Base-by-base conservation (phyloP, 2,888 invertebrate species). In the Parasteatoda lunata region DNA sequence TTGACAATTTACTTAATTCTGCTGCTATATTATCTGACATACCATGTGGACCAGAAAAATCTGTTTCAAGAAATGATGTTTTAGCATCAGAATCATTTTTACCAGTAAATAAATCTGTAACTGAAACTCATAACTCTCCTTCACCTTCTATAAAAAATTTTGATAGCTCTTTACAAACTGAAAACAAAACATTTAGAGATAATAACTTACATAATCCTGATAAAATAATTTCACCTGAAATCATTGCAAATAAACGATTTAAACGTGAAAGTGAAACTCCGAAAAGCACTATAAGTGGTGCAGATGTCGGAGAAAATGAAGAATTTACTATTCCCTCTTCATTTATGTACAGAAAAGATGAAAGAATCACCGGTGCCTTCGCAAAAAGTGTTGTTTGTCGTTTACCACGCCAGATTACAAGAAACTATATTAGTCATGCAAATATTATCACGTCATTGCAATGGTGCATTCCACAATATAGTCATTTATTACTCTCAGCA, bases 401-500 rank as follows among this genome's bases (percentile, higher is more conserved):
- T 51, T 66, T 80, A 48, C 85, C 85, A 0, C 13, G 47, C 5
- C 64, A 77, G 66, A 52, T 80, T 7, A 59, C 11, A 5, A 64
- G 76, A 54, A 71, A 51, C 13, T 65, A 65, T 54, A 15, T 7
- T 30, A 64, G 69, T 15, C 88, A 88, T 68, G 7, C 72, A 8
- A 73, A 49, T 30, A 13, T 64, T 30, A 68, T 88, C 5, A 80
- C 47, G n/a, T 49, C 84, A 51, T 13, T 88, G 15, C 68, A 49
- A 30, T 88, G 88, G 88, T 80, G 81, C 51, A 30, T 59, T 47
- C 47, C 77, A 4, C 49, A 80, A 13, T 88, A 77, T 79, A 91
- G 91, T 85, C 92, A 92, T 89, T 88, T 92, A 51, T 84, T 92
- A 0, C 88, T 91, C 5, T 91, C 92, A 5, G 91, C 90, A 49